Base-by-base conservation (phyloP, 2,888 invertebrate genomes). In the Biston stratarius region DNA sequence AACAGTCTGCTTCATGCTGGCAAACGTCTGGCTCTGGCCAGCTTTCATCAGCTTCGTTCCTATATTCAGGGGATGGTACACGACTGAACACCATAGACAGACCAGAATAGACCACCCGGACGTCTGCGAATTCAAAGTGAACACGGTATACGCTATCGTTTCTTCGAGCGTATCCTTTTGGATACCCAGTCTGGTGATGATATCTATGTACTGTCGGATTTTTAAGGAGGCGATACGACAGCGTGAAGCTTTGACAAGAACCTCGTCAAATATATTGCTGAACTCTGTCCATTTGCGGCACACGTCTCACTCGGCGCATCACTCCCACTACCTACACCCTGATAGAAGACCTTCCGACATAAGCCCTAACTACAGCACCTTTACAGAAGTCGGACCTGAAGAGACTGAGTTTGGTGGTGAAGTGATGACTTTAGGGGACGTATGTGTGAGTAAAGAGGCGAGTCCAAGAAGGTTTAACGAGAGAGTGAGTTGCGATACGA, bases 41-140 rank as follows among this genome's bases (percentile, higher is more conserved):
- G 97, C 97, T 0, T 95, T 98, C 70, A 97, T 99, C 77, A 98
- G 98, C 70, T 99, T 99, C 87, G 96, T 98, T 63, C 99, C 99
- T 49, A 99, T 99, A 67, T 98, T 99, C 88, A 96, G 98, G 91
- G 98, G 97, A 58, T 98, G 98, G 97, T 99, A 99, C 88, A 98
- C 99, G 8, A 99, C 99, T 0, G 95, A 95, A 34, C 96, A 97
- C 66, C 97, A 98, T 83, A 93, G 97, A 51, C 94, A 92, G 90
- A 95, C 94, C 76, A 91, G 95, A 75, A 85, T 92, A 52, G 86
- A 94, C 8, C 94, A 97, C 83, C 97, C 97, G 6, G 95, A 97
- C 82, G 95, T 95, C 11, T 98, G 98, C 86, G 95, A 95, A 45
- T 98, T 98, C 84, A 96, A 97, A 81, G 98, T 97, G 14, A 98